Conservation (phyloP, 2,888 invertebrate genomes). For the Orthosia cruda region DNA sequence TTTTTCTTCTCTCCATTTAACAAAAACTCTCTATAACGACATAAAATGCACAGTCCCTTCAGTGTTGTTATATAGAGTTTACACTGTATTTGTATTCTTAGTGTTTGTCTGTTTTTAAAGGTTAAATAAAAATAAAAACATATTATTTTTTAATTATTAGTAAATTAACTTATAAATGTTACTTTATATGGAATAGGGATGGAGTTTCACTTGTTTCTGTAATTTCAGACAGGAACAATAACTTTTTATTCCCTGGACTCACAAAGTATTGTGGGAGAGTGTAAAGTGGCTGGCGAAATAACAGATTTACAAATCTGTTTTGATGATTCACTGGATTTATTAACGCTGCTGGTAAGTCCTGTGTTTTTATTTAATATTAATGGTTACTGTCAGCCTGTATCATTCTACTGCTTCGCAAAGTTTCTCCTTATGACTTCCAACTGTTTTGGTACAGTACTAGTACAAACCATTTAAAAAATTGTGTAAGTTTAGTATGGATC, state of each 20-base stretch:
- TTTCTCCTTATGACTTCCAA: no score
- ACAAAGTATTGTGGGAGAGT: constrained; percentile 93
- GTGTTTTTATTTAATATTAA: neutral
- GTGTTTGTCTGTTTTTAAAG: neutral
- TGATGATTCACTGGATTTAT: constrained; percentile 93
- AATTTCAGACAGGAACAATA: constrained; percentile 91
- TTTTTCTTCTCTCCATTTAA: no score
- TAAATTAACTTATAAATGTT: neutral
- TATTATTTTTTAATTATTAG: no score
- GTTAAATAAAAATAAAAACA: neutral
- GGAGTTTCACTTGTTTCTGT: constrained; percentile 23
- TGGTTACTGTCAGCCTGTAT: no score
- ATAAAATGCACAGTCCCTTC: no score
- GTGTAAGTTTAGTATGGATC: neutral
- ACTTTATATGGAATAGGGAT: neutral
- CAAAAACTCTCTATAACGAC: no score
- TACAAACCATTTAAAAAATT: neutral
- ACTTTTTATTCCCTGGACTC: constrained; percentile 94
- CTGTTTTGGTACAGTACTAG: no score
- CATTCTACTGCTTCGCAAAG: no score
- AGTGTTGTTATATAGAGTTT: no score
- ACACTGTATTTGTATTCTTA: constrained; percentile 1
- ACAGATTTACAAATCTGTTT: constrained; percentile 93
- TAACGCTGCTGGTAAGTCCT: constrained; percentile 85
- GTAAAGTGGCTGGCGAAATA: constrained; percentile 93